A percentile compares a stretch with the other conserved stretches of the same genome.
These are phyloP conservation scores for Lumbricus terrestris DNA, from an alignment of 2,888 invertebrate species.

Conservation along the genomic window DNA sequence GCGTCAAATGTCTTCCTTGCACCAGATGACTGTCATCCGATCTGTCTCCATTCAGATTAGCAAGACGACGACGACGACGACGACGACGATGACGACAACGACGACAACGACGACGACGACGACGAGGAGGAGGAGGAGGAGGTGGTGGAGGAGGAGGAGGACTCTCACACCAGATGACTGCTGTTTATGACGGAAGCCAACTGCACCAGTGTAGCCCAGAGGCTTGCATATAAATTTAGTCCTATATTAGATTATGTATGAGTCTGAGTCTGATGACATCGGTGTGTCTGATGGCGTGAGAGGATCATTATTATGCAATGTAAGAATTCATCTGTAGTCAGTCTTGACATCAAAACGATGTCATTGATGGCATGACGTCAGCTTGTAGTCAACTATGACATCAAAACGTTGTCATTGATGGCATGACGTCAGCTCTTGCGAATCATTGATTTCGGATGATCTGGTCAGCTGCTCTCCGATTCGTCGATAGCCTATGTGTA, in stretches of 20 bases:
- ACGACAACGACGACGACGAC: no score
- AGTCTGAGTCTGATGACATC: not conserved
- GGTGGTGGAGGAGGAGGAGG: no score
- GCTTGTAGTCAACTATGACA: no score
- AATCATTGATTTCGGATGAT: not conserved
- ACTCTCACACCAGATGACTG: not conserved
- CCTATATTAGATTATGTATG: not conserved
- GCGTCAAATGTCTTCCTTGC: not conserved
- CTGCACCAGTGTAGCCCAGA: not conserved
- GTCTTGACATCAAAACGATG: no score
- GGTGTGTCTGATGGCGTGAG: not conserved
- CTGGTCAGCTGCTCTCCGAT: no score
- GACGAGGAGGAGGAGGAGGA: no score
- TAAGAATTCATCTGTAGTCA: not conserved
- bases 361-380: no score
- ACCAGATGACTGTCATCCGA: not conserved
- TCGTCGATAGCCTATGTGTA: no score
- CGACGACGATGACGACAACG: not conserved
- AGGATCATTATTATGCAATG: no score
- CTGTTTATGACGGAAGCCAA: no score
- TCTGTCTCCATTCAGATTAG: not conserved
- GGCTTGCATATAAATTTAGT: not conserved
- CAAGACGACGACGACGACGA: not conserved
- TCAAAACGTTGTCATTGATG: not conserved
- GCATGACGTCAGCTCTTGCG: not conserved